Evolutionary conservation across 2,113 vertebrate genomes (phyloP).

Genomic region (Castor canadensis): DNA sequence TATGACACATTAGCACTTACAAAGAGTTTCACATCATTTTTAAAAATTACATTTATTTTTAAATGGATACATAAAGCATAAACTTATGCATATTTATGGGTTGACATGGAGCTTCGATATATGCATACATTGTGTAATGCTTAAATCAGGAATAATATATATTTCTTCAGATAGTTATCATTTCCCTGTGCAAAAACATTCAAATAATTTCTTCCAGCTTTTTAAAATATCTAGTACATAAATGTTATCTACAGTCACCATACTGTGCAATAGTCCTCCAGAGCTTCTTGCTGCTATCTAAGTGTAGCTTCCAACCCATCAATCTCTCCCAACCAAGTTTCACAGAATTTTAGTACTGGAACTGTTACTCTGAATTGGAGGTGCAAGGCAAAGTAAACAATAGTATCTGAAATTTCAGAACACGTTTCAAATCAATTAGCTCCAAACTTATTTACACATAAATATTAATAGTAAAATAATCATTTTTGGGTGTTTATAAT

Average conservation of each 20-base stretch:
- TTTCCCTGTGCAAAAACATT: neutral
- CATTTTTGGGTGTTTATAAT: neutral
- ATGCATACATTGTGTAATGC: too few relatives aligned
- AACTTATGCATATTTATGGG: too few relatives aligned
- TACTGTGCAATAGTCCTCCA: neutral
- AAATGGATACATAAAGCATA: too few relatives aligned
- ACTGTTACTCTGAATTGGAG: too few relatives aligned
- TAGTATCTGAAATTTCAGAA: too few relatives aligned
- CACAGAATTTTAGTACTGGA: neutral
- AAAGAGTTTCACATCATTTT: neutral
- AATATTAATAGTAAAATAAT: neutral
- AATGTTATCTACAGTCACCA: neutral
- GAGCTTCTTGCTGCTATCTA: neutral
- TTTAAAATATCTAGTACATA: neutral
- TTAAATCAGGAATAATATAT: too few relatives aligned
- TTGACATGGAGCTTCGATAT: too few relatives aligned
- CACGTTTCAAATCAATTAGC: neutral
- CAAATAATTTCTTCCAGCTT: neutral
- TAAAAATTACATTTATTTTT: too few relatives aligned
- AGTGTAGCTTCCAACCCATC: neutral
- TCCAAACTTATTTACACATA: neutral
- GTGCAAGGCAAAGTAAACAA: too few relatives aligned
- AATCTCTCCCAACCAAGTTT: neutral
- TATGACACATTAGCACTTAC: neutral
- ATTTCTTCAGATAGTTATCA: too few relatives aligned